A percentile compares a stretch with the other conserved stretches of the same genome.
phyloP scores from a whole-genome alignment of 2,888 invertebrate genomes.

The Cryptocephalus moraei region DNA sequence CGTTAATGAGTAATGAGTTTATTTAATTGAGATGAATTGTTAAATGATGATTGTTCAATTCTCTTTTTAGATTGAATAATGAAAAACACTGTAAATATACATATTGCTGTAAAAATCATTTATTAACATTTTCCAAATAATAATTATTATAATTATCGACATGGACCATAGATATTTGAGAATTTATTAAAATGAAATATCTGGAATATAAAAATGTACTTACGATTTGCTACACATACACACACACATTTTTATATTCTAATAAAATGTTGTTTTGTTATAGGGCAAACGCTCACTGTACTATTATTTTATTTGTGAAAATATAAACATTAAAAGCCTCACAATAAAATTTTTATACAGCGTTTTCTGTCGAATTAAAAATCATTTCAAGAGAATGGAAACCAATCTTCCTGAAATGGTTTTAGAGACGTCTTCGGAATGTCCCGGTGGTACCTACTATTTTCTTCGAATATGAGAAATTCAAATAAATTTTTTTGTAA shows the following conservation, averaged over 20 bases:
- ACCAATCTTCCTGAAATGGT: too few species aligned
- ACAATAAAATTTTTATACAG: too few species aligned
- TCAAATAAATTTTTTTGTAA: too few species aligned
- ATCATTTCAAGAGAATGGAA: too few species aligned
- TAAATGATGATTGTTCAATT: conserved; percentile 4
- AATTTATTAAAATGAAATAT: conserved; percentile 3
- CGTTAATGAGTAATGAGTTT: conserved; percentile 3
- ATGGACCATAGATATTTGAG: conserved; percentile 12
- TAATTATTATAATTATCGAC: conserved; percentile 6
- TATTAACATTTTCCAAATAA: conserved; percentile 8
- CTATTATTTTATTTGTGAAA: conserved; percentile 17
- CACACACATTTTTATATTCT: conserved; percentile 2
- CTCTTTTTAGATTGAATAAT: conserved; percentile 5
- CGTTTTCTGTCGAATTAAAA: too few species aligned
- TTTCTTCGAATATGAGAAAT: too few species aligned
- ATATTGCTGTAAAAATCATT: conserved; percentile 10
- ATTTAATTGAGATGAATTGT: conserved; percentile 11
- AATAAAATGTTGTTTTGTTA: conserved; percentile 15
- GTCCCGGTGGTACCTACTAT: too few species aligned
- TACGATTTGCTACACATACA: not conserved
- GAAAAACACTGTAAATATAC: conserved; percentile 9
- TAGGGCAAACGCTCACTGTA: conserved; percentile 14
- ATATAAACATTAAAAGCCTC: conserved; percentile 16
- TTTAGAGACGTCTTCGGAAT: too few species aligned
- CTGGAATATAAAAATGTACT: conserved; percentile 1